Evolutionary conservation across 2,797 vertebrate genomes (phyloP).

Genomic region (Thripadectes ignobilis): DNA sequence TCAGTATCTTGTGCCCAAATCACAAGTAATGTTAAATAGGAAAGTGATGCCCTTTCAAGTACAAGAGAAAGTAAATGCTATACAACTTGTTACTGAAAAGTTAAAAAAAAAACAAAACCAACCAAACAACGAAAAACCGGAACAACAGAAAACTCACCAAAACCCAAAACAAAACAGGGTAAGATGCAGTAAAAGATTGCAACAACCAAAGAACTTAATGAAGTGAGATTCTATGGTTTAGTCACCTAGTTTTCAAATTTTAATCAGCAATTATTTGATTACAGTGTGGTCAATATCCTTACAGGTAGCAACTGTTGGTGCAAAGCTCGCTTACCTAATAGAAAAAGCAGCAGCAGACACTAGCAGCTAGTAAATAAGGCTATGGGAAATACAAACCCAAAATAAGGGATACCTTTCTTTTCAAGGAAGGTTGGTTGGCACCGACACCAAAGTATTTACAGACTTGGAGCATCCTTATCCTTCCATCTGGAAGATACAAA

Average conservation of each 20-base stretch:
- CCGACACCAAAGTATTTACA: not conserved
- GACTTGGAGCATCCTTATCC: not conserved
- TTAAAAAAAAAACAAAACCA: not conserved
- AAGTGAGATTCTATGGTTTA: not conserved
- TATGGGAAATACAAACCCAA: not conserved
- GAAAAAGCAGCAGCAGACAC: not conserved
- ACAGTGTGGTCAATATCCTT: not conserved
- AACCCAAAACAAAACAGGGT: not conserved
- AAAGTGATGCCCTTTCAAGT: not conserved
- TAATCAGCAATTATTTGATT: not conserved
- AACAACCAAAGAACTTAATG: not conserved
- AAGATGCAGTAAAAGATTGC: not conserved
- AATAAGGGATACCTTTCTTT: not conserved
- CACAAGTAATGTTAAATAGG: not conserved
- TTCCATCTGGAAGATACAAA: not conserved
- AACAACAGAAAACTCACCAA: not conserved
- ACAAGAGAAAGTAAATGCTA: not conserved
- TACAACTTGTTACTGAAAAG: not conserved
- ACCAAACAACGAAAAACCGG: not conserved
- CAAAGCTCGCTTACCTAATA: not conserved
- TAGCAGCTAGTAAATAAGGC: not conserved
- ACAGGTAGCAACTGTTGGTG: fast-evolving
- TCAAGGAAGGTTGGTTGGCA: not conserved
- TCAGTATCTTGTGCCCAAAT: not conserved
- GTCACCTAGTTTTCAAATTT: not conserved